phyloP scores from a whole-genome alignment of 2,888 invertebrate species.

The Tetropium fuscum region DNA sequence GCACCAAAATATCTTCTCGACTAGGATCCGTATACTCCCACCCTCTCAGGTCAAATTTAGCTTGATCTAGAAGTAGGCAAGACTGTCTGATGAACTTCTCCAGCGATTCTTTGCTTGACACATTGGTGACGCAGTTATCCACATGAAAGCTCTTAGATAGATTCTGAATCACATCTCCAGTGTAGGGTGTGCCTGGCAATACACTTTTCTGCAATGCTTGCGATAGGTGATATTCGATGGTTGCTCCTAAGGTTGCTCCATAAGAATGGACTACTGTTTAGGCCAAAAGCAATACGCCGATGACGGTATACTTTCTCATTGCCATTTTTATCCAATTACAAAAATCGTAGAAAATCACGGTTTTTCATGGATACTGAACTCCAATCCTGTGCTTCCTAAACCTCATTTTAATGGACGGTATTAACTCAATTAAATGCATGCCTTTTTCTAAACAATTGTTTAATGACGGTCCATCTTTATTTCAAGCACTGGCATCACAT shows the following conservation, averaged over 20 bases:
- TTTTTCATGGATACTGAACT: slow-evolving; percentile 9
- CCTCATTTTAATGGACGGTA: slow-evolving; percentile 32
- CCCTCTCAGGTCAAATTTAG: slow-evolving; percentile 9
- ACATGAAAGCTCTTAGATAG: slow-evolving; percentile 13
- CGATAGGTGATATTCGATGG: neutral
- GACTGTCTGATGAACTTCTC: slow-evolving; percentile 13
- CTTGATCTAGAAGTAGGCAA: neutral
- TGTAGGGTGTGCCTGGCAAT: neutral
- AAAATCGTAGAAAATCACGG: neutral
- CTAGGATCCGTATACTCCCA: no score
- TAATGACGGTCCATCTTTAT: slow-evolving; percentile 39
- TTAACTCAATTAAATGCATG: slow-evolving; percentile 34
- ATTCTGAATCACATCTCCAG: slow-evolving; percentile 6
- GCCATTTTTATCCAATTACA: neutral
- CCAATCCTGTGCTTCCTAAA: slow-evolving; percentile 33
- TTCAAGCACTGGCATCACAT: slow-evolving; percentile 18
- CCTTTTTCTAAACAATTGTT: slow-evolving; percentile 35
- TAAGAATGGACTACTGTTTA: neutral
- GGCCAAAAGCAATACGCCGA: neutral
- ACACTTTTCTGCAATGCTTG: neutral
- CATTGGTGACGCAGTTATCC: neutral
- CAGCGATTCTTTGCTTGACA: neutral
- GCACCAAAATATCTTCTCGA: no score
- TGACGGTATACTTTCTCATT: slow-evolving; percentile 23
- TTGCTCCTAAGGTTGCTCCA: no score